Base-by-base conservation (phyloP, 1,140 invertebrate genomes). In the Euwallacea similis region DNA sequence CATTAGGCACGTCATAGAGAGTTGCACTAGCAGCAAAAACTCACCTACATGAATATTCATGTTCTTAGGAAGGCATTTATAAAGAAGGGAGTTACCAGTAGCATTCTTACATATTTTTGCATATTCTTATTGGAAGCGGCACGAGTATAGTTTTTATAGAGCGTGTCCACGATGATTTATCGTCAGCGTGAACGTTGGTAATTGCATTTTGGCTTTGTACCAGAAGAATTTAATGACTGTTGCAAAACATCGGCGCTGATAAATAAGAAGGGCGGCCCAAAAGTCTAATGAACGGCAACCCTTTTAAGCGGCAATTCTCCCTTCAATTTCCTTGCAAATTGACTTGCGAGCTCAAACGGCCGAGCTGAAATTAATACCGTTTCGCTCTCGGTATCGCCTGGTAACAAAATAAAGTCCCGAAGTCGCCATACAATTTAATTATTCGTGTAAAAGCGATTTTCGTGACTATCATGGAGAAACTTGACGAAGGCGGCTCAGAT, bases 361-460 rank as follows among this genome's bases (percentile, higher is more conserved):
- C 60, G 43, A 46, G 69, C 15, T 47, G 61, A 70, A 70, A 70
- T 70, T 70, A 70, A 70, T 64, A 70, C 69, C 21, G 41, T 33
- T 58, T 43, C 46, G 4, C 13, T 59, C 21, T 58, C 53, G 15
- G 50, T 63, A 64, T 70, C 15, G 69, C 61, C 42, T 64, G 21
- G 41, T 70, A 70, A 70, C 69, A 65, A 70, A 70, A 70, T 70
- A 70, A 70, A 65, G 69, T 70, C 54, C 62, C 61, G 50, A 64
- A 64, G 69, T 70, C 69, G 69, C 69, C 69, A 65, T 70, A 65
- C 62, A 70, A 70, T 70, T 70, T 65, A 70, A 70, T 70, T 70
- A 70, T 59, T 65, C 69, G 61, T 59, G 60, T 63, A 70, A 70
- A 70, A 70, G 69, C 69, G 60, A 70, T 70, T 67, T 21, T 70